These are phyloP conservation scores for Muraenolepis orangiensis DNA, from an alignment of 2,797 vertebrate species.

Conservation along the genomic window DNA sequence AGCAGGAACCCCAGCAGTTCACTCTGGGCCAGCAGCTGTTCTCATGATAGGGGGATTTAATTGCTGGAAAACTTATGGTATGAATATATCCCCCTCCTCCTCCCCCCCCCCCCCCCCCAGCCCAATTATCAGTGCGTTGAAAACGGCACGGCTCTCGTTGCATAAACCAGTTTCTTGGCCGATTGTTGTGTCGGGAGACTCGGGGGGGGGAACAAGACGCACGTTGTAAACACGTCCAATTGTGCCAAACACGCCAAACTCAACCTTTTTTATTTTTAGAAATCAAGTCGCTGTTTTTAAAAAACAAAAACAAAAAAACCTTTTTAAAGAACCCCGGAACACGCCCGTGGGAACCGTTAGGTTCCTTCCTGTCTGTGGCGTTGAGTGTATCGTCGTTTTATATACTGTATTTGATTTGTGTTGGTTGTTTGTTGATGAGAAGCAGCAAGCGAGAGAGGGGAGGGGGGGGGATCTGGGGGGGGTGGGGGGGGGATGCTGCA, in stretches of 20 bases:
- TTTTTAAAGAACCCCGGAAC: constrained; percentile 38
- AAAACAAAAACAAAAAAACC: too few relatives aligned
- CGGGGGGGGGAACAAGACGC: constrained; percentile 51
- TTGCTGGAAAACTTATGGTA: constrained; percentile 62
- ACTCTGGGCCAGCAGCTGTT: constrained; percentile 61
- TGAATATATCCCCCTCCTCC: constrained; percentile 53
- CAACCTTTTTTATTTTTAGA: constrained; percentile 33
- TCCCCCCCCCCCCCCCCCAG: constrained; percentile 25
- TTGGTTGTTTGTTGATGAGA: neutral
- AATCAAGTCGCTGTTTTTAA: constrained; percentile 47
- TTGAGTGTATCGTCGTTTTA: too few relatives aligned
- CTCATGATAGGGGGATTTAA: constrained; percentile 67
- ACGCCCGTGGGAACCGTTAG: constrained; percentile 38
- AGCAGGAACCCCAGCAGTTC: constrained; percentile 58
- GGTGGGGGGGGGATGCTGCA: too few relatives aligned
- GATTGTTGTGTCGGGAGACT: constrained; percentile 55
- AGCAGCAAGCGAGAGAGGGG: neutral
- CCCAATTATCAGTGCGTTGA: constrained; percentile 58
- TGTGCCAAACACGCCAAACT: constrained; percentile 50
- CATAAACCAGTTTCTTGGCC: constrained; percentile 44
- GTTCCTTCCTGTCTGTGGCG: too few relatives aligned
- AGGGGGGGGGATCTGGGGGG: too few relatives aligned
- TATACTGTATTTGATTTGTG: too few relatives aligned
- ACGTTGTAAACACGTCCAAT: constrained; percentile 51
- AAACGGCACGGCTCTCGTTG: constrained; percentile 42